Evolutionary conservation across 2,797 vertebrate species (phyloP), one percentile per base, ranked within the genome.

Genomic region (Pelobates cultripes): DNA sequence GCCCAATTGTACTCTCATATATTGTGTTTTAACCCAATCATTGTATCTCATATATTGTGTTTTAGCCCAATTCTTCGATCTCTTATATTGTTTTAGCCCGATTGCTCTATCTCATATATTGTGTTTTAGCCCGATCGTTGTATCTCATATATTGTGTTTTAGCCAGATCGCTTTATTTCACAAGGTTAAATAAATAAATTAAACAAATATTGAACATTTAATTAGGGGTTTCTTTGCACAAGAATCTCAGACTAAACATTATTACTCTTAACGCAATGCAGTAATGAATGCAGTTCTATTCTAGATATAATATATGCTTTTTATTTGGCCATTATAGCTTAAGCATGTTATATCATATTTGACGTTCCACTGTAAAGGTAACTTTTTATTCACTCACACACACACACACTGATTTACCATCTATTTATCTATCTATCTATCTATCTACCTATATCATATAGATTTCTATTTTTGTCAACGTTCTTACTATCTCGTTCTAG

Each of bases 321-420:
- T 75, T 53, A 75, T 75, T 28, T 70, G 41, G n/a, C 53, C 44
- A 75, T 71, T 81, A 81, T 14, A 53, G 43, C 68, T 76, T 75
- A 13, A n/a, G n/a, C 51, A 28, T 75, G 64, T 12, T n/a, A 74
- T 40, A 71, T 74, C 57, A 55, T 71, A 14, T 53, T 81, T 81
- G 40, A 53, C 44, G 43, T 28, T 64, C 41, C 53, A 13, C 63
- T 66, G 57, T 71, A 76, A 66, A 70, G 72, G 79, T 81, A 44
- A 71, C 47, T 81, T 81, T 70, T 64, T 64, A 64, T 75, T 40
- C 63, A 70, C 41, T 44, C 53, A 61, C 42, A 15, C 14, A 57
- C 4, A n/a, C n/a, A 28, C 2, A 28, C 28, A 28, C 28, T 28
- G 28, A 28, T 28, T 28, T 28, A 28, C 28, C 28, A 28, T 28